Base-by-base conservation (phyloP, 2,888 invertebrate species). In the Diogma glabrata region DNA sequence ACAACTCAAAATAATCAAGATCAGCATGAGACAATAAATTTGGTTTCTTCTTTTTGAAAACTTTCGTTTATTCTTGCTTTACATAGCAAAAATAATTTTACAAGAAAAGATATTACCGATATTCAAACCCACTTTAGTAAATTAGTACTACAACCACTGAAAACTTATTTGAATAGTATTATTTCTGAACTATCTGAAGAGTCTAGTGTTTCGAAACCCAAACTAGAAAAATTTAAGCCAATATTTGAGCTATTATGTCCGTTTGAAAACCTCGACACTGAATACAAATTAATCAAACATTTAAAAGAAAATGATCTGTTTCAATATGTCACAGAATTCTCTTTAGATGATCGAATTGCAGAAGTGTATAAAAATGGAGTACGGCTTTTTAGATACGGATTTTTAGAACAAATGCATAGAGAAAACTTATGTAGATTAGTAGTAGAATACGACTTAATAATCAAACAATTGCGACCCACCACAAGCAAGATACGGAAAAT, bases 221-320 rank as follows among this genome's bases (percentile, higher is more conserved):
- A 7, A 5, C 14, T 33, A 33, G 33, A 33, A 4, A 33, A 4
- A 4, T 33, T 33, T 33, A 38, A 38, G 10, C 17, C 3, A 3
- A 17, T 38, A 17, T 38, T 38, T 2, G 12, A 17, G 8, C 12
- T 38, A 3, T 17, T 38, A 23, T 6, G 23, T 20, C 19, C 14
- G 9, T 47, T 47, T 19, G 17, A 47, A 47, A 26, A 20, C 17
- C 28, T 47, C 2, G n/a, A 46, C 7, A 30, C 36, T 3, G 49
- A 49, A 14, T 23, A 49, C 23, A 49, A 49, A 23, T 22, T 49
- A 7, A 4, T 33, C n/a, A 36, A 49, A 22, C 23, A 36, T 36
- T 20, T 49, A 36, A 33, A 49, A 49, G 22, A 49, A 12, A 8
- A 19, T 23, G 36, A 4, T 6, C 20, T 36, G 16, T 49, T 30